Base-by-base conservation (phyloP, 2,888 invertebrate genomes). In the Melanargia galathea region DNA sequence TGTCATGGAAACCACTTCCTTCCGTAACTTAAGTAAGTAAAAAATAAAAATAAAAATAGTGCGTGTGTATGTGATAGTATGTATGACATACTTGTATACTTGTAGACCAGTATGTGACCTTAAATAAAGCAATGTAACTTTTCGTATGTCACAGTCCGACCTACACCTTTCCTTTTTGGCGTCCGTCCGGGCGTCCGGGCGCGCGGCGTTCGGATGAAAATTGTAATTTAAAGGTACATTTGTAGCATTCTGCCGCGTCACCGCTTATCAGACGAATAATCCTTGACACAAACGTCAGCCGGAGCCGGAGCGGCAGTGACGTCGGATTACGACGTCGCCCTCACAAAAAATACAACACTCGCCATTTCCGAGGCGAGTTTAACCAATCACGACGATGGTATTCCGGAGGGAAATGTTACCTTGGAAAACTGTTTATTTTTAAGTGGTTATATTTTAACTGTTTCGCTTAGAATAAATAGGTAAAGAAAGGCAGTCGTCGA, bases 181-280 rank as follows among this genome's bases (percentile, higher is more conserved):
- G 40, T 52, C 57, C 57, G n/a, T n/a, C n/a, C n/a, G n/a, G n/a
- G n/a, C n/a, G n/a, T n/a, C n/a, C n/a, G n/a, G n/a, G n/a, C n/a
- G n/a, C n/a, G n/a, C n/a, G 51, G 43, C 18, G 10, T 46, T 33
- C 43, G 57, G 43, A 30, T 43, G 45, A 46, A 56, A 57, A 57
- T 57, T 45, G 57, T 57, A 58, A 57, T 63, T 63, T 58, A 40
- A 57, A 52, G 51, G 61, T 60, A 56, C 62, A 60, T 58, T 58
- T 64, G 62, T 48, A 62, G 43, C 45, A 56, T 66, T 66, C 65
- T 61, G 66, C 67, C 68, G 67, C 60, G 70, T 69, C 70, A 64
- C 59, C 67, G 67, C 71, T 72, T 72, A 73, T 73, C 73, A 66
- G 63, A 45, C 60, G 60, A 62, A 65, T 71, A 72, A 72, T 71